Evolutionary conservation across 2,888 invertebrate genomes (phyloP), one percentile per base, ranked within the genome.

Genomic region (Dynastes grantii): DNA sequence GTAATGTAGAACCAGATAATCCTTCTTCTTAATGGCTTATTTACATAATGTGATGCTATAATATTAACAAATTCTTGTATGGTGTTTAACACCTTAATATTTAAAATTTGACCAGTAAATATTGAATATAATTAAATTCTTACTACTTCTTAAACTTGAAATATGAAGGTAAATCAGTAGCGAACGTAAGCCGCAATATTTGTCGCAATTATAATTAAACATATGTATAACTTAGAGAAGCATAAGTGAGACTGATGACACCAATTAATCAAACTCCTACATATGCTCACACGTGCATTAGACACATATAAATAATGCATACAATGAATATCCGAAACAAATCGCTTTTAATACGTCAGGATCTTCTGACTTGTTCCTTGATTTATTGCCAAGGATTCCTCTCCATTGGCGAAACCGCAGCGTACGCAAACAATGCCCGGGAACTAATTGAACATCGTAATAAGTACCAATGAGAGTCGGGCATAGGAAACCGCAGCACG

Each of bases 361-460:
- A 27, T 32, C 45, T 61, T 29, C 32, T 58, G 55, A 27, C 55
- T 75, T 49, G 13, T 45, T 58, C 13, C 73, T 75, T 75, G 73
- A 75, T 75, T 75, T 75, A 75, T 75, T 45, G 45, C 49, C 29
- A 22, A 40, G 27, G 58, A 71, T 75, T 68, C 61, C 77, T 55
- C 37, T 78, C 61, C 76, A 76, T 78, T 55, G 71, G 29, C 32
- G 51, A 79, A 77, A 68, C 73, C 73, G 61, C 73, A 75, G 22
- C 55, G 61, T 75, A 27, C 73, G 73, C 68, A 75, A 80, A 80
- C 80, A 79, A 78, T 81, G 77, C 80, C 80, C 83, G 45, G 45
- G 83, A 84, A 85, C 85, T 86, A 87, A 87, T 87, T 87, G 86
- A 86, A 87, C 86, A 84, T 85, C 86, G 85, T 87, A 87, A 78